Evolutionary conservation across 2,113 vertebrate species (phyloP).

Genomic region (Catharus fuscescens): DNA sequence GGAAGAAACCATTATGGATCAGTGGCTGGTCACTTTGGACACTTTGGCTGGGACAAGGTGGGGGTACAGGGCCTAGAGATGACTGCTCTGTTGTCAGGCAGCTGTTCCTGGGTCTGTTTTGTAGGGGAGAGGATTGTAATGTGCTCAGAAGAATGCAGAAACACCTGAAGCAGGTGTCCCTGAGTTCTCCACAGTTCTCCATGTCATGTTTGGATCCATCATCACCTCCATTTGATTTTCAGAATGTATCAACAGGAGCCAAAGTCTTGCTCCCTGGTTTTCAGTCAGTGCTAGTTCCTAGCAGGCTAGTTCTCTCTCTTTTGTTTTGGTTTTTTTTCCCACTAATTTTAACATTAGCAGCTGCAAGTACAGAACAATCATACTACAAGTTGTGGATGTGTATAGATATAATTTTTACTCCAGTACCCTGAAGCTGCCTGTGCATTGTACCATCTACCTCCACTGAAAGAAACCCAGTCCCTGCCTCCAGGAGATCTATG

Average conservation of each 20-base stretch:
- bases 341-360: background rate
- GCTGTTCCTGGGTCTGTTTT: background rate
- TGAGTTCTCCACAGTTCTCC: background rate
- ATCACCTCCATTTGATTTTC: background rate
- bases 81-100: background rate
- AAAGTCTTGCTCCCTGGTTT: background rate
- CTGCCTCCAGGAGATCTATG: background rate
- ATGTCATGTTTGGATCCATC: background rate
- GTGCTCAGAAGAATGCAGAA: background rate
- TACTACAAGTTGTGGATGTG: background rate
- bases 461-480: background rate
- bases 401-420: background rate
- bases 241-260: background rate
- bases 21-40: background rate
- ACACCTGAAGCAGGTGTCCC: background rate
- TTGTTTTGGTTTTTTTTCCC: too few relatives aligned
- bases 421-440: background rate
- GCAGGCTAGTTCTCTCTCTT: background rate
- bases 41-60: background rate
- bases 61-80: background rate
- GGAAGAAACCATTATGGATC: background rate
- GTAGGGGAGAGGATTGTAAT: background rate
- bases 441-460: fast-evolving
- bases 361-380: background rate
- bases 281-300: background rate